Evolutionary conservation across 1,140 invertebrate genomes (phyloP), one percentile per base, ranked within the genome.

Genomic region (Sarcophaga bullata): DNA sequence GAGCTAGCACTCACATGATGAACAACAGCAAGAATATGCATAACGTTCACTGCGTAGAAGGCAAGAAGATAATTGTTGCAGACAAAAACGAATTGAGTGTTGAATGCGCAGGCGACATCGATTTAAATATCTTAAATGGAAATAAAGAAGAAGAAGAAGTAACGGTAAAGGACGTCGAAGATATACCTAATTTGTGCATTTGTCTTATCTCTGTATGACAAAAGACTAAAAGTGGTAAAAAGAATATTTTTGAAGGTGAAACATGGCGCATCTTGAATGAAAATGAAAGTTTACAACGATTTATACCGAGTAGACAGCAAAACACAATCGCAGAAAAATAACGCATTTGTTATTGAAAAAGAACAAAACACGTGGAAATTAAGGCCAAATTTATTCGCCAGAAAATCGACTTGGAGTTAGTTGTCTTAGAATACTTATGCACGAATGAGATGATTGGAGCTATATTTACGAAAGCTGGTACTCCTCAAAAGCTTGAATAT

Each of bases 361-460:
- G 84, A 10, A 87, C 86, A 0, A 87, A 87, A 80, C 85, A 87
- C 80, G 85, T 87, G 10, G 85, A 87, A 54, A 82, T 85, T 4
- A 80, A 84, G n/a, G 78, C 84, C 13, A 81, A 87, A 75, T 86
- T 86, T 82, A 76, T 88, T 11, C 58, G 85, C 15, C 81, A 86
- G 11, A 76, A 83, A 19, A 68, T 84, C 10, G 58, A 62, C 47
- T 25, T 80, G 47, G 54, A 80, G 73, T 49, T 54, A 25, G 62
- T 87, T 25, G 25, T 25, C 15, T 15, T 88, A 15, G n/a, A 83
- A 46, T 84, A n/a, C n/a, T n/a, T n/a, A n/a, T n/a, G n/a, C n/a
- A n/a, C n/a, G n/a, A n/a, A n/a, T n/a, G n/a, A n/a, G n/a, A n/a
- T n/a, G n/a, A n/a, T n/a, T n/a, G n/a, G n/a, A n/a, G n/a, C n/a